Evolutionary conservation across 2,888 invertebrate genomes (phyloP), one percentile per base, ranked within the genome.

Genomic region (Chymomyza caudatula): DNA sequence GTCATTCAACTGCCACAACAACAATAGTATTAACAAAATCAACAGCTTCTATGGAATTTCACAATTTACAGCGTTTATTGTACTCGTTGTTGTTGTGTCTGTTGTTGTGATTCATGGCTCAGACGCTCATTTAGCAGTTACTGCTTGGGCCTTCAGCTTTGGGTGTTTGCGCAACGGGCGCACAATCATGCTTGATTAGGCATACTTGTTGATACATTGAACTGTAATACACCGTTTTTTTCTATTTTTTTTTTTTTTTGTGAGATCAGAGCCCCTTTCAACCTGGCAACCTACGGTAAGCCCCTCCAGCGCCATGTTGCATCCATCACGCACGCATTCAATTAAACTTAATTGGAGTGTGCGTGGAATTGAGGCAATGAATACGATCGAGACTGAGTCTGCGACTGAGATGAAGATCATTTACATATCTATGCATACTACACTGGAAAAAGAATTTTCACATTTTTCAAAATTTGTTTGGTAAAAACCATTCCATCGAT

Each of bases 311-410:
- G 17, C 15, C n/a, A 2, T 4, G 13, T 49, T 15, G 29, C 42
- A 54, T 43, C 13, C 29, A 55, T 23, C 53, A 52, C 57, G 65
- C 69, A 75, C 71, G 87, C 76, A 71, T 67, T 88, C 80, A 89
- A 88, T 88, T 89, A 83, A 87, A 82, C 70, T 81, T 85, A 86
- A 88, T 88, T 88, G 81, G 81, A 79, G 56, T 57, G 62, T 61
- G 64, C 49, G 60, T 73, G 65, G 60, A 73, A 83, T 74, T 77
- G 59, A 69, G 37, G 29, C 22, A 49, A 19, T 51, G 25, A 53
- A 29, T 22, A n/a, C 20, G 20, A 42, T 5, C 15, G 15, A 37
- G 17, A 53, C 15, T 25, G 52, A 13, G 43, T 51, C 19, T 62
- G 15, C 49, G 19, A 23, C 15, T 37, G 13, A 20, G 54, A 37